Evolutionary conservation across 1,140 invertebrate species (phyloP).

Genomic region (Apolygus lucorum): DNA sequence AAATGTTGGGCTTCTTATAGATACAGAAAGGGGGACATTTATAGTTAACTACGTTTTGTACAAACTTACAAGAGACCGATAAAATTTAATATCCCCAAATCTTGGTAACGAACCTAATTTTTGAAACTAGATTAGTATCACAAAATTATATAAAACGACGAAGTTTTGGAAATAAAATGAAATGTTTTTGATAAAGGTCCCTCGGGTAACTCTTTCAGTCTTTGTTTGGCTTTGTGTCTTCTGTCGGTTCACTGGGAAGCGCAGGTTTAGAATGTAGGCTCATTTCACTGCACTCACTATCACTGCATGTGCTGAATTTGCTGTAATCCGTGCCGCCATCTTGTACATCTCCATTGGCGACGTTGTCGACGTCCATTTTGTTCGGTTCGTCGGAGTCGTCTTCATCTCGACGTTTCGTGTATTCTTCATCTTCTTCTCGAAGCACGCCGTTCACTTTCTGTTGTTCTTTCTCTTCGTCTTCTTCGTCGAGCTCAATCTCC

Average conservation of each 20-base stretch:
- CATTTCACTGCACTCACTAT: neutral
- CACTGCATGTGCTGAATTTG: neutral
- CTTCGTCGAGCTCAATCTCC: conserved; percentile 33
- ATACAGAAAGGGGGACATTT: too few relatives aligned
- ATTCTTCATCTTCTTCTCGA: neutral
- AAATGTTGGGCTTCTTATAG: too few relatives aligned
- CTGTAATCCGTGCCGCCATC: neutral
- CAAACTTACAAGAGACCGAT: too few relatives aligned
- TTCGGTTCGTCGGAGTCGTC: neutral
- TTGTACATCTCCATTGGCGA: neutral
- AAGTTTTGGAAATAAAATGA: too few relatives aligned
- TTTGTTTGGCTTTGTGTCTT: too few relatives aligned
- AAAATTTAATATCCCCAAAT: too few relatives aligned
- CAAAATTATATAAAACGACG: neutral
- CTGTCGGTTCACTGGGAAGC: neutral
- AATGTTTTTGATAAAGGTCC: too few relatives aligned
- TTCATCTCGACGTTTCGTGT: too few relatives aligned
- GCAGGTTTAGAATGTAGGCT: neutral
- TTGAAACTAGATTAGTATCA: neutral
- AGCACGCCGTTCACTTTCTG: neutral
- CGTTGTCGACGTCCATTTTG: neutral
- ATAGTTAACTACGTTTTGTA: too few relatives aligned
- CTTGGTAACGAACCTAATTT: neutral
- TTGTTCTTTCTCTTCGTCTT: neutral
- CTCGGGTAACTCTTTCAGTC: too few relatives aligned